Evolutionary conservation across 2,113 vertebrate genomes (phyloP), one percentile per base, ranked within the genome.

Genomic region (Ochotona princeps): DNA sequence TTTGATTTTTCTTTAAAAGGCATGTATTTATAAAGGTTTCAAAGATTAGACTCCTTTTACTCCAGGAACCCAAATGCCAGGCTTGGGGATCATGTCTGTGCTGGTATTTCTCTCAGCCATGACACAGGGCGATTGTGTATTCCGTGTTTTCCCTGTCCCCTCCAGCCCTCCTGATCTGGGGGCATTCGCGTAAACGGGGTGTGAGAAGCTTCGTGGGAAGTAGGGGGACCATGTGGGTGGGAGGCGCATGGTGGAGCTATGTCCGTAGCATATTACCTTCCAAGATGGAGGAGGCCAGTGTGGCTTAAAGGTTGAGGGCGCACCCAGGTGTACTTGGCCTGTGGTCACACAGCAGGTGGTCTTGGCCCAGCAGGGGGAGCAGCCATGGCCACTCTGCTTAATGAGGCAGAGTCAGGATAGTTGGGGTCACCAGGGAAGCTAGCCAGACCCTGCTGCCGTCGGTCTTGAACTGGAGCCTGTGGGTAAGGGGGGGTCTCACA

Each of bases 21-120:
- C 32, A 69, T 66, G 10, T 92, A 70, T 90, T 94, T 97, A 54
- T 13, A n/a, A 94, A 85, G 83, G 76, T 90, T 92, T 93, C 89
- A 95, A 83, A 89, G 87, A 92, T 93, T 72, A 93, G 73, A 69
- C 54, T 88, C 89, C 67, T 89, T 84, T 83, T 14, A 61, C 73
- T 89, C 38, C 20, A 82, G 79, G 73, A 93, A 91, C 73, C 38
- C 86, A 26, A 69, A 87, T 65, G 44, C 35, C 66, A 76, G n/a
- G 75, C 51, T 83, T 75, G 69, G 47, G 49, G 70, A 89, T 73
- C 12, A 35, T 86, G 83, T 84, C 38, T n/a, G 18, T 57, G 4
- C 30, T 72, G 15, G 51, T 61, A 32, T 35, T 78, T 84, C 65
- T 35, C 35, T 67, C 18, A 57, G 65, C 63, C 65, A 44, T 28